Evolutionary conservation across 2,888 invertebrate species (phyloP), one percentile per base, ranked within the genome.

Genomic region (Eupsilia transversa): DNA sequence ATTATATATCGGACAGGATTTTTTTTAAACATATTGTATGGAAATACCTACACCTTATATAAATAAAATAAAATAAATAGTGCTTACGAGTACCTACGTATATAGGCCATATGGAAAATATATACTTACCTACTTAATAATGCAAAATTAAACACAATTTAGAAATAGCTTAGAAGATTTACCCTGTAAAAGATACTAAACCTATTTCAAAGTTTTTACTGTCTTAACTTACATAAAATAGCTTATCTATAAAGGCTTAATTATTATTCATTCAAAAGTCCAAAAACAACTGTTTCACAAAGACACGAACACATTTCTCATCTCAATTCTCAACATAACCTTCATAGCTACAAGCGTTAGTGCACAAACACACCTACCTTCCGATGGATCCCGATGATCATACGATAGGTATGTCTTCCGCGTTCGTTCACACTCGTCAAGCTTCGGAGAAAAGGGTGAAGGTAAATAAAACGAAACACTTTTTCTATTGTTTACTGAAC

Each of bases 381-480:
- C 17, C 46, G 38, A 68, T 59, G 57, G 43, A n/a, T 52, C 35
- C n/a, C 33, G 64, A 56, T 38, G 41, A 23, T 46, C 7, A 35
- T 57, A 76, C 33, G 60, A 46, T 69, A 46, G 20, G 64, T 71
- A 57, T 65, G 67, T 64, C 49, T 84, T 68, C 54, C 73, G 43
- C 64, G 64, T 72, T 72, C 80, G 67, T 79, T 61, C 69, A 61
- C 54, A 74, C 56, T 71, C 60, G 68, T 79, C 74, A 60, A 63
- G 63, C 72, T 70, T 72, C 73, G 54, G 56, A 38, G 60, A 49
- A 72, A 57, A 49, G 75, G 70, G 49, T 60, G 46, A 46, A 70
- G 84, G 82, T 84, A 82, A 87, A 87, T 87, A 86, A 87, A 87
- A 87, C 84, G 82, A 81, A 75, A 88, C 88, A 78, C 78, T 76